These are phyloP conservation scores for Ernsta delagoae DNA, from an alignment of 2,888 invertebrate species.

Conservation along the genomic window DNA sequence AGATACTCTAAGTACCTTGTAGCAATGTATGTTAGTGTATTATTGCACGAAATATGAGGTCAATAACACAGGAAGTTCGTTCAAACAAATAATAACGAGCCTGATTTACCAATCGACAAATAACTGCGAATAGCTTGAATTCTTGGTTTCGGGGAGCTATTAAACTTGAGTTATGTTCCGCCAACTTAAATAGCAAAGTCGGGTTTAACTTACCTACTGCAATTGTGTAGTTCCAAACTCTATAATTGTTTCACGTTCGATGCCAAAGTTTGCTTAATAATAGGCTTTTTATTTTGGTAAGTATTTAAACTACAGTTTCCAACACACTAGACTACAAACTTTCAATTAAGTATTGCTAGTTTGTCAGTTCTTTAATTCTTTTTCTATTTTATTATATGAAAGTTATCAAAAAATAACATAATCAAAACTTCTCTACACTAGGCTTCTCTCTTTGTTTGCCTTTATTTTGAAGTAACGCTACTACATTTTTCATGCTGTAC, in stretches of 20 bases:
- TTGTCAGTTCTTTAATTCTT: too few relatives aligned
- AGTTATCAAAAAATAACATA: too few relatives aligned
- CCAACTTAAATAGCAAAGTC: slow-evolving; percentile 25
- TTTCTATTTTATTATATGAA: too few relatives aligned
- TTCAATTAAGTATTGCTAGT: too few relatives aligned
- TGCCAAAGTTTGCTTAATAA: neutral
- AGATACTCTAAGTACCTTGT: too few relatives aligned
- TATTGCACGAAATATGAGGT: slow-evolving; percentile 11
- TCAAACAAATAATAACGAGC: slow-evolving; percentile 15
- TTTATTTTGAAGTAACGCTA: too few relatives aligned
- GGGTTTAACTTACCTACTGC: slow-evolving; percentile 24
- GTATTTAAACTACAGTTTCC: too few relatives aligned
- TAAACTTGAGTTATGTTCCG: slow-evolving; percentile 28
- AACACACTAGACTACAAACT: too few relatives aligned
- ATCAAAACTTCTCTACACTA: too few relatives aligned
- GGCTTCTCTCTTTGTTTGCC: too few relatives aligned
- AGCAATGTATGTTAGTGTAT: neutral
- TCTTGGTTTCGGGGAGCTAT: slow-evolving; percentile 24
- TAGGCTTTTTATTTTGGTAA: neutral
- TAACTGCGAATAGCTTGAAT: slow-evolving; percentile 24
- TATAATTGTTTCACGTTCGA: slow-evolving; percentile 14
- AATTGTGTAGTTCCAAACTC: slow-evolving; percentile 19
- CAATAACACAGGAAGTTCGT: slow-evolving; percentile 16
- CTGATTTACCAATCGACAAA: slow-evolving; percentile 32
- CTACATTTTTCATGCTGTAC: too few relatives aligned